Evolutionary conservation across 2,797 vertebrate genomes (phyloP).

Genomic region (Rhabdophis nuchalis): DNA sequence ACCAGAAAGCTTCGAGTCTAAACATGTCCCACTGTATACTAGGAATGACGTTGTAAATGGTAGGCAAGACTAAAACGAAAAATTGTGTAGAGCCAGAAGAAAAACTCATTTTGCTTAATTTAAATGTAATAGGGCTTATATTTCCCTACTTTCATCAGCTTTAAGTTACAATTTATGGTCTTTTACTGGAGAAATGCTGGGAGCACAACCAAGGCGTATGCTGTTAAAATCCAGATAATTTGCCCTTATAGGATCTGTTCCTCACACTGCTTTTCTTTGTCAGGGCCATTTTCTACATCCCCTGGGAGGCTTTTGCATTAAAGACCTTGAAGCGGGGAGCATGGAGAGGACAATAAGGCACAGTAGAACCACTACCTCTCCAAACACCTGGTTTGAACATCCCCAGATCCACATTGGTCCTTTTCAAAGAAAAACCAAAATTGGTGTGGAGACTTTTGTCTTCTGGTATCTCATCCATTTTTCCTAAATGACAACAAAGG

Average conservation of each 20-base stretch:
- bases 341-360: not conserved
- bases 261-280: not conserved
- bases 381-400: not conserved
- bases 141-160: not conserved
- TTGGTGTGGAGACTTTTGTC: not conserved
- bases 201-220: not conserved
- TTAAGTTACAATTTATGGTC: not conserved
- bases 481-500: not conserved
- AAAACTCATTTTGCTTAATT: not conserved
- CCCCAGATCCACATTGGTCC: not conserved
- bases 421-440: not conserved
- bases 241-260: not conserved
- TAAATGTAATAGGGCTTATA: not conserved
- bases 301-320: not conserved
- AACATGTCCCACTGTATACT: constrained; percentile 6
- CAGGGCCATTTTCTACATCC: not conserved
- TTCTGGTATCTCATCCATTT: not conserved
- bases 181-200: not conserved
- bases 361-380: not conserved
- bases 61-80: not conserved
- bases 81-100: not conserved
- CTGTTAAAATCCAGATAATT: not conserved
- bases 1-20: not conserved
- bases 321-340: not conserved
- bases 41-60: not conserved